phyloP scores from a whole-genome alignment of 2,113 vertebrate species.

The Phrynosoma blainvillii region DNA sequence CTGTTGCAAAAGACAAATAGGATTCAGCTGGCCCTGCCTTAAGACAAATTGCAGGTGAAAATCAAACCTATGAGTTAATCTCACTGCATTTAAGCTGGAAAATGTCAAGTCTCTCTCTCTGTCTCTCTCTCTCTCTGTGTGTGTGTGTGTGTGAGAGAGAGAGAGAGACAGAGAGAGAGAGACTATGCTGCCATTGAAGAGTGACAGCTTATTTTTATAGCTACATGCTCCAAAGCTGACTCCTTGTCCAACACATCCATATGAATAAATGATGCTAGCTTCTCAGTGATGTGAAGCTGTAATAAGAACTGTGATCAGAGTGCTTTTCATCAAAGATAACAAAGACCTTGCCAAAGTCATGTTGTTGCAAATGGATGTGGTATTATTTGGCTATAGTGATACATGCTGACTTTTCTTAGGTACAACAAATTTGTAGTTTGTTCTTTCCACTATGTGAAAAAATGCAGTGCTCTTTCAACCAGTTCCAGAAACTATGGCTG shows the following conservation, averaged over 20 bases:
- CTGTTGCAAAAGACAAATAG: constrained; percentile 21
- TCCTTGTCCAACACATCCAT: not conserved
- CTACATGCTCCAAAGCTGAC: not conserved
- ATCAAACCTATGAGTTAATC: not conserved
- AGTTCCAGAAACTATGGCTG: not conserved
- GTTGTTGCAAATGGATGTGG: not conserved
- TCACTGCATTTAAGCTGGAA: not conserved
- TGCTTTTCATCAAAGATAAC: constrained; percentile 12
- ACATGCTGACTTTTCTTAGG: not conserved
- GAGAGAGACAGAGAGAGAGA: not conserved
- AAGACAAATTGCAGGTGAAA: not conserved
- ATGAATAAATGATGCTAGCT: constrained; percentile 25
- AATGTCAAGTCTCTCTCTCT: not conserved
- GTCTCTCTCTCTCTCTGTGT: not conserved
- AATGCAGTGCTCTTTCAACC: not conserved
- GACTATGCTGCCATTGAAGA: not conserved
- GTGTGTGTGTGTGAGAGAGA: not conserved
- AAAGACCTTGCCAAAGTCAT: constrained; percentile 1
- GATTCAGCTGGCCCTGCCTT: not conserved
- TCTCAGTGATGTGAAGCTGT: not conserved
- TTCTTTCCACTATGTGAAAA: not conserved
- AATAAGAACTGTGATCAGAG: constrained; percentile 21
- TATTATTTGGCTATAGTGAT: not conserved
- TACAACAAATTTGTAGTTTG: not conserved
- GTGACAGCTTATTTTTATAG: constrained; percentile 27